Conservation (phyloP, 1,140 invertebrate species). For the Eriocheir sinensis region DNA sequence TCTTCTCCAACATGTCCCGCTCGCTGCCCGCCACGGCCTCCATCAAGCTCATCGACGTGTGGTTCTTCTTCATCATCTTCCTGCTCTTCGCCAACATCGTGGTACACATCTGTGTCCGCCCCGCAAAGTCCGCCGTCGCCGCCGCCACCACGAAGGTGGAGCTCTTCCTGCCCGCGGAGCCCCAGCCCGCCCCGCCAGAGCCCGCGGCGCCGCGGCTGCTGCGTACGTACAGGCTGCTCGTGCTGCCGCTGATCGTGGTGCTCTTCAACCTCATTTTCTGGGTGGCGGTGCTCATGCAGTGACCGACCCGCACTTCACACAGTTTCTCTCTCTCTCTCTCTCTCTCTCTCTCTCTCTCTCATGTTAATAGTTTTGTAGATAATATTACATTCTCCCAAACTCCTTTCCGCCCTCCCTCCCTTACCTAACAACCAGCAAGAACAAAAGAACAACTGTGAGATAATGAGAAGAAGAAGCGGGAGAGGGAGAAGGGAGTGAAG, state of each 20-base stretch:
- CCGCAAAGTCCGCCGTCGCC: not conserved
- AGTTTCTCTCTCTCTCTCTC: not conserved
- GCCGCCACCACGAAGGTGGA: not conserved
- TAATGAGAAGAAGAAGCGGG: too few species aligned
- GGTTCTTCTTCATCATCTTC: slow-evolving; percentile 66
- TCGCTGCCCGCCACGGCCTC: slow-evolving; percentile 45
- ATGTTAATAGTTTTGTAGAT: too few species aligned
- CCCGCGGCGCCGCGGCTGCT: not conserved
- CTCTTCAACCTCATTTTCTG: slow-evolving; percentile 9
- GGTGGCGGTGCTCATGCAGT: not conserved
- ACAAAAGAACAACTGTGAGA: too few species aligned
- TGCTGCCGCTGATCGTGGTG: not conserved
- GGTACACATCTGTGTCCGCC: slow-evolving; percentile 32
- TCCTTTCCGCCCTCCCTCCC: too few species aligned
- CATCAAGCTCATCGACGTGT: slow-evolving; percentile 60
- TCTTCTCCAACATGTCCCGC: slow-evolving; percentile 43
- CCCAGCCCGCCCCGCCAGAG: not conserved
- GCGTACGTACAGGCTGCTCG: not conserved
- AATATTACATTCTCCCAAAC: too few species aligned
- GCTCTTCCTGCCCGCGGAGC: too few species aligned
- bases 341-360: slow-evolving; percentile 20
- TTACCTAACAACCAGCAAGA: too few species aligned
- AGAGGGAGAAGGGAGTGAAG: too few species aligned
- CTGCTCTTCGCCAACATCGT: slow-evolving; percentile 60
- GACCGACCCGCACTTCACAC: not conserved